Evolutionary conservation across 1,140 invertebrate species (phyloP).

Genomic region (Temnothorax longispinosus): DNA sequence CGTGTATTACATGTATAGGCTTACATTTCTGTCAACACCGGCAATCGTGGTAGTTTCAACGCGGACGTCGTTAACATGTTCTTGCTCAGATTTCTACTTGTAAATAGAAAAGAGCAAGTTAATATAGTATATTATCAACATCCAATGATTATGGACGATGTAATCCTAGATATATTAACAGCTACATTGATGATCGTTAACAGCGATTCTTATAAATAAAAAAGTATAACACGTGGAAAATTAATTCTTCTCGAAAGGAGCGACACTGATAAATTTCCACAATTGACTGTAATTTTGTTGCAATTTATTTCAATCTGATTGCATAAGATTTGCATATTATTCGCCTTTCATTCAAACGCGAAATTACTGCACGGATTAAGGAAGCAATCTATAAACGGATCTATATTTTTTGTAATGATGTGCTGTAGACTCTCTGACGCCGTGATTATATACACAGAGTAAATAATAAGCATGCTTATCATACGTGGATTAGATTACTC

Average conservation of each 20-base stretch:
- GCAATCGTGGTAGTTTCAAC: constrained; percentile 84
- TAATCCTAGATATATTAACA: background rate
- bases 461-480: constrained; percentile 17
- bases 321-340: constrained; percentile 19
- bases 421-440: background rate
- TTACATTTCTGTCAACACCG: constrained; percentile 86
- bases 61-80: constrained; percentile 83
- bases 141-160: background rate
- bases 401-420: constrained; percentile 3
- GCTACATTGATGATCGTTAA: background rate
- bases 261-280: background rate
- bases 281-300: constrained; percentile 18
- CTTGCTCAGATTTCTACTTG: constrained; percentile 75
- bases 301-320: constrained; percentile 25
- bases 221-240: background rate
- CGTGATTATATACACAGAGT: background rate
- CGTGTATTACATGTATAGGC: constrained; percentile 69
- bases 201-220: background rate
- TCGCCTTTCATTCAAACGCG: background rate
- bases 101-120: constrained; percentile 20
- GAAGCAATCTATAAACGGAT: constrained; percentile 14
- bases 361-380: background rate
- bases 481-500: constrained; percentile 17
- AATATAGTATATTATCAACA: background rate
- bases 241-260: background rate